These are phyloP conservation scores for Coturnix japonica DNA, from an alignment of 2,113 vertebrate genomes.

Conservation along the genomic window DNA sequence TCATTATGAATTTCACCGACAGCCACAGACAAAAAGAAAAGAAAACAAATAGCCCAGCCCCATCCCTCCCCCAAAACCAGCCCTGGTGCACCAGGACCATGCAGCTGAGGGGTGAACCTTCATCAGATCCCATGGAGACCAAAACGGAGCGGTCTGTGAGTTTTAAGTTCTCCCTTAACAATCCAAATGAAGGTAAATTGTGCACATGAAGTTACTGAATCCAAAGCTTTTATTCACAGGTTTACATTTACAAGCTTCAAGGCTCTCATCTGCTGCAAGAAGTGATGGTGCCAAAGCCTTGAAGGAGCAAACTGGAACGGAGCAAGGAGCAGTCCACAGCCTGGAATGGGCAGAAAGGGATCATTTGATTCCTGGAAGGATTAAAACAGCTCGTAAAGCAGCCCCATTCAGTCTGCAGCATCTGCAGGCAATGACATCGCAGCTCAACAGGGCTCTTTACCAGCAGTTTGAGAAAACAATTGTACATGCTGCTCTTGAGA, in stretches of 20 bases:
- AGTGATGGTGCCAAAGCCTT: background rate
- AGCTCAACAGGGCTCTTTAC: background rate
- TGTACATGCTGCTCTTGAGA: slow-evolving; percentile 18
- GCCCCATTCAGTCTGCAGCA: background rate
- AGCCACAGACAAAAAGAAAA: background rate
- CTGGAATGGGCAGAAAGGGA: background rate
- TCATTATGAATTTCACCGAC: background rate
- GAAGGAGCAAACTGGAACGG: background rate
- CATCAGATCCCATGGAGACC: slow-evolving; percentile 28
- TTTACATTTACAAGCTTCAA: background rate
- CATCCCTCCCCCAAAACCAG: background rate
- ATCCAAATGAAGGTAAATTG: background rate
- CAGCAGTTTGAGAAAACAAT: background rate
- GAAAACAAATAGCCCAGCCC: background rate
- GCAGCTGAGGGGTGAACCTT: background rate
- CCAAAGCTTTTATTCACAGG: background rate
- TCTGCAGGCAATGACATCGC: background rate
- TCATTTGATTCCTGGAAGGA: slow-evolving; percentile 11
- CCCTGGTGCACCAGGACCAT: background rate
- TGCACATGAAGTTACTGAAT: background rate
- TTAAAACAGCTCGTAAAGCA: slow-evolving; percentile 49
- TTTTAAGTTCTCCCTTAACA: background rate
- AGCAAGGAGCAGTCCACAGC: background rate
- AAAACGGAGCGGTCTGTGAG: background rate
- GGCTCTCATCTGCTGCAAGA: background rate